Conservation (phyloP, 2,797 vertebrate species). For the Thripadectes ignobilis region DNA sequence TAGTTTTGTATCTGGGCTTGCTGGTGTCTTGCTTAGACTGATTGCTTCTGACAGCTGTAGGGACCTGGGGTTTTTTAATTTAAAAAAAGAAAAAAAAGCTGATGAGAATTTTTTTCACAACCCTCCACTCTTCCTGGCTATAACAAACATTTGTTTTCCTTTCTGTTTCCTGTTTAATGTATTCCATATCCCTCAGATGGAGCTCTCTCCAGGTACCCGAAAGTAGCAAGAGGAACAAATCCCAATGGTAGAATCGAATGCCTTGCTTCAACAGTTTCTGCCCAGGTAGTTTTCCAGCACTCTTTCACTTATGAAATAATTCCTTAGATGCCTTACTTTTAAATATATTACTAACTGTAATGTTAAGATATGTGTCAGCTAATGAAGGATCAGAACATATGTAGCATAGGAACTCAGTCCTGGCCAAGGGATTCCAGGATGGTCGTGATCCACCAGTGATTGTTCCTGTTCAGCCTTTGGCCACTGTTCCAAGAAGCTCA, state of each 20-base stretch:
- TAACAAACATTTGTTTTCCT: neutral
- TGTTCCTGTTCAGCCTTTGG: neutral
- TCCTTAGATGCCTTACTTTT: neutral
- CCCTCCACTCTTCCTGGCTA: neutral
- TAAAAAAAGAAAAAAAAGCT: neutral
- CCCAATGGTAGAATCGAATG: neutral
- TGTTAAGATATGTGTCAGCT: neutral
- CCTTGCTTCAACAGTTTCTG: neutral
- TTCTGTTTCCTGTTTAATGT: neutral
- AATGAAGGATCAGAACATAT: neutral
- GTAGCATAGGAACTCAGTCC: neutral
- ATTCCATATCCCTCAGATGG: neutral
- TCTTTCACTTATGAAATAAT: neutral
- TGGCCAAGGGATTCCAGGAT: neutral
- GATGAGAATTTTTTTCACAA: neutral
- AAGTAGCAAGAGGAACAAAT: neutral
- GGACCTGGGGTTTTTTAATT: neutral
- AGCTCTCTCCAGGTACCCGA: neutral
- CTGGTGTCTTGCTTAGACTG: neutral
- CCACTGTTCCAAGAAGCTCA: accelerated
- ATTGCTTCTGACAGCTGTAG: neutral
- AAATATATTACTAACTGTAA: neutral
- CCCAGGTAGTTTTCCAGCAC: neutral
- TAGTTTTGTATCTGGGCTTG: neutral
- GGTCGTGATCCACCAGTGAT: neutral